Evolutionary conservation across 1,140 invertebrate genomes (phyloP), one percentile per base, ranked within the genome.

Genomic region (Leptinotarsa defecta): DNA sequence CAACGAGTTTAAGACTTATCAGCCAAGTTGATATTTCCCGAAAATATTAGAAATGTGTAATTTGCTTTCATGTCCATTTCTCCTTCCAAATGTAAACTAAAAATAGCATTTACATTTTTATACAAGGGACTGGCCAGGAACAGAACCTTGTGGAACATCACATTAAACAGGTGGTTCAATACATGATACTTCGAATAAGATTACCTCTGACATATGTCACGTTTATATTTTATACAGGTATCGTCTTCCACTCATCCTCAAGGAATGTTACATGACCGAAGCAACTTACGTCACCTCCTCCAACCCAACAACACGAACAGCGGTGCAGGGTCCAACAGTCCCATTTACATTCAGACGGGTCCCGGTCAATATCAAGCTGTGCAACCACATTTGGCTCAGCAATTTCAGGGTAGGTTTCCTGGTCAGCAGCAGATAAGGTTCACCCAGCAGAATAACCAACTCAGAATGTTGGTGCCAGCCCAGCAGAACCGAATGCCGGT

Each of bases 241-340:
- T 84, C 84, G 13, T 85, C 84, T 19, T 86, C 85, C 52, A 86
- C 85, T 68, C 85, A 86, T 81, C 85, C 85, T 4, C 85, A 86
- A 74, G 83, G 80, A n/a, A 81, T 85, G 72, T 79, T 84, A 75
- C 81, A 82, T 27, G 82, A 83, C 74, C 71, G 82, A 11, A 83
- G 81, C 57, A 84, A 83, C 71, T 73, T 86, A 22, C 75, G 85
- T 6, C 82, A 81, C 71, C 76, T 86, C 13, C 74, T 86, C 15
- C 85, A 86, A 79, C 83, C 83, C 3, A 78, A 48, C 57, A 72
- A 68, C 69, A 62, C 20, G 15, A 72, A 61, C 69, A 76, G 68
- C 22, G 34, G 22, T 24, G 72, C 20, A 15, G 72, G 52, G 43
- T 81, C 76, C 52, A 79, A 79, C 20, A 80, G 78, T 49, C 77